Conservation (phyloP, 2,888 invertebrate genomes). For the Hanleya hanleyi region DNA sequence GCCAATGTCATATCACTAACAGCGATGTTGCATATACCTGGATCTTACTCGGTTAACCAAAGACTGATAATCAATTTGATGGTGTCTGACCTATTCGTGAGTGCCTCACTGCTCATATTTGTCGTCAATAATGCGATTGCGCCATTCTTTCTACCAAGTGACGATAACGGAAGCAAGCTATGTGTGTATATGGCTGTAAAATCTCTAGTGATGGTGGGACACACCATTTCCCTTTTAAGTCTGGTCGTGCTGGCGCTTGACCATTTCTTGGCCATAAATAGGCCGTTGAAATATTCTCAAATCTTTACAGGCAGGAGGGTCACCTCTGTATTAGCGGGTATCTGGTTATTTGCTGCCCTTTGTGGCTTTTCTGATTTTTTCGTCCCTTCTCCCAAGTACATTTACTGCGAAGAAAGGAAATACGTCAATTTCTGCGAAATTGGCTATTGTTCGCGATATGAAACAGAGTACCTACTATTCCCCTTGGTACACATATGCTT, state of each 20-base stretch:
- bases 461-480: slow-evolving; percentile 58
- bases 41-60: slow-evolving; percentile 54
- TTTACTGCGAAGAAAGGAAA: slow-evolving; percentile 24
- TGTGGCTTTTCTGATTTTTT: slow-evolving; percentile 50
- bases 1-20: slow-evolving; percentile 59
- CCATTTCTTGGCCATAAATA: slow-evolving; percentile 58
- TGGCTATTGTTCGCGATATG: slow-evolving; percentile 51
- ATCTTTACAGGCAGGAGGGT: slow-evolving; percentile 45
- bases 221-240: slow-evolving; percentile 57
- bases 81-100: slow-evolving; percentile 55
- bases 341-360: slow-evolving; percentile 50
- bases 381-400: slow-evolving; percentile 12
- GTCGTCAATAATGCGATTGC: slow-evolving; percentile 48
- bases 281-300: slow-evolving; percentile 49
- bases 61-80: slow-evolving; percentile 60
- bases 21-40: slow-evolving; percentile 55
- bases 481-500: slow-evolving; percentile 51
- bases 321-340: slow-evolving; percentile 38
- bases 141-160: slow-evolving; percentile 20
- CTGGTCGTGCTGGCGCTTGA: slow-evolving; percentile 57
- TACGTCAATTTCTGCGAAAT: slow-evolving; percentile 60
- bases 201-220: slow-evolving; percentile 54
- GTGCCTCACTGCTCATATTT: slow-evolving; percentile 51
- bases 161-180: slow-evolving; percentile 37
- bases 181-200: slow-evolving; percentile 53